These are phyloP conservation scores for Syndactyla subalaris DNA, from an alignment of 2,797 vertebrate genomes.

Conservation along the genomic window DNA sequence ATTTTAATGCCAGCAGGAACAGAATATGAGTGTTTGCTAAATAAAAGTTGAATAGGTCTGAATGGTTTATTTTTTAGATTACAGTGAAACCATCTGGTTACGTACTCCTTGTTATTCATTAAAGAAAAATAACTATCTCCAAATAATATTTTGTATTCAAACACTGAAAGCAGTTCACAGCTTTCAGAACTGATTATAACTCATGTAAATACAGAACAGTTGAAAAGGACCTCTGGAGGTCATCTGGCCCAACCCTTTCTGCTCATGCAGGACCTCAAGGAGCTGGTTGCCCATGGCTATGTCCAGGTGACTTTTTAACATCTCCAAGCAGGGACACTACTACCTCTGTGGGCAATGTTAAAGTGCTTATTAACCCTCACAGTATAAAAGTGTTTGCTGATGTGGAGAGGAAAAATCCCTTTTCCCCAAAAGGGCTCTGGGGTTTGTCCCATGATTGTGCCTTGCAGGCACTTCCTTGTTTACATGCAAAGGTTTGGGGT, in stretches of 20 bases:
- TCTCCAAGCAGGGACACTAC: neutral
- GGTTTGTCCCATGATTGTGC: accelerated
- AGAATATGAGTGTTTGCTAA: neutral
- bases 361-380: neutral
- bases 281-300: neutral
- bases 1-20: neutral
- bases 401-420: neutral
- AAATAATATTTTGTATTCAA: slow-evolving; percentile 7
- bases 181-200: slow-evolving; percentile 4
- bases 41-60: neutral
- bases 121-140: neutral
- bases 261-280: neutral
- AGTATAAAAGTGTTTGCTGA: neutral
- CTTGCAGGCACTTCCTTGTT: neutral
- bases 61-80: neutral
- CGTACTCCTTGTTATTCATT: neutral
- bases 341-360: neutral
- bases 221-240: neutral
- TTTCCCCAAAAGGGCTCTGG: neutral
- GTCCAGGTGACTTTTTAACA: neutral
- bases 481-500: neutral
- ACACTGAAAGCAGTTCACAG: neutral
- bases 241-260: neutral
- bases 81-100: neutral
- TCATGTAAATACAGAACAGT: neutral